Evolutionary conservation across 2,888 invertebrate genomes (phyloP), one percentile per base, ranked within the genome.

Genomic region (Heliconius ethilla): DNA sequence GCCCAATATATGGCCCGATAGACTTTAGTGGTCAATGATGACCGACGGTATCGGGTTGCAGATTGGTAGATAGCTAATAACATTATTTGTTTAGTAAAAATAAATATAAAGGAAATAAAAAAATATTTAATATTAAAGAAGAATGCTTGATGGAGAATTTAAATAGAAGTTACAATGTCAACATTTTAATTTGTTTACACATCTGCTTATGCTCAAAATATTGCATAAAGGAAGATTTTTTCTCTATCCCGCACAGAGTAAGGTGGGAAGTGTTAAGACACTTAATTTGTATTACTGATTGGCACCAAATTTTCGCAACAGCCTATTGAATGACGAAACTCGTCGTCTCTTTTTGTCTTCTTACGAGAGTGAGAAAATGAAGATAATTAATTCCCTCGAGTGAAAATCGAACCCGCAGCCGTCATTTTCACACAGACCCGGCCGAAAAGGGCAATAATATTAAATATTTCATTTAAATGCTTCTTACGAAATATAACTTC

Each of bases 1-100:
- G 80, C 75, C 75, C 78, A 78, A 80, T 81, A 79, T 80, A 81
- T 78, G 81, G 75, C 59, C 59, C 78, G 78, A 80, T 80, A 76
- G 66, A 77, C 77, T 76, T 78, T 77, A 75, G 78, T 77, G 77
- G 77, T 81, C 80, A 79, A 76, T 75, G 80, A 81, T 80, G 80
- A 77, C 75, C 76, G 77, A 81, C 80, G 75, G 63, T 80, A 80
- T 79, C 75, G 40, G 72, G 73, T 75, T 74, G 27, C 55, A 76
- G 76, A 79, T 79, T 55, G 72, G 59, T 40, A 45, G 45, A 63
- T 77, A 45, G 74, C 27, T 79, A 73, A 74, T 77, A 77, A 74
- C 25, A 66, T 77, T 77, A 77, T 77, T 77, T 77, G 73, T 45
- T 77, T 74, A 29, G 45, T 27, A 59, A 65, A 74, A 65, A 74